A percentile compares a stretch with the other conserved stretches of the same genome.
phyloP scores from a whole-genome alignment of 2,888 invertebrate genomes.

The Meta bourneti region DNA sequence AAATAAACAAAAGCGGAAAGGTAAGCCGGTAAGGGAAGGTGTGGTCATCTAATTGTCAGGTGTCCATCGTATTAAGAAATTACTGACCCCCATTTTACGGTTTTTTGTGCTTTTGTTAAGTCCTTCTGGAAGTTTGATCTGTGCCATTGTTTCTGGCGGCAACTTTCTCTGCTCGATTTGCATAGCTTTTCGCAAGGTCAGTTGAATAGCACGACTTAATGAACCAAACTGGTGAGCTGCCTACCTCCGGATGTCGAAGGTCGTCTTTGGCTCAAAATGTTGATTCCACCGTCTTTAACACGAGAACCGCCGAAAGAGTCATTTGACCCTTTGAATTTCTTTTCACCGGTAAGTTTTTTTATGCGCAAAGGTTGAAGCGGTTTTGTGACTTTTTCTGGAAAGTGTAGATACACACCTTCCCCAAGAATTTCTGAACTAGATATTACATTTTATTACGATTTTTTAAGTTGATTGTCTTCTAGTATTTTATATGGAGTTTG shows the following conservation, averaged over 20 bases:
- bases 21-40: conserved; percentile 2
- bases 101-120: conserved; percentile 22
- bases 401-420: no score
- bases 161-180: conserved; percentile 33
- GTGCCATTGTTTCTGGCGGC: conserved; percentile 24
- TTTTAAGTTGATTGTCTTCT: no score
- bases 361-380: no score
- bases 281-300: no score
- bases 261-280: neutral
- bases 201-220: no score
- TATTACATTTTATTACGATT: no score
- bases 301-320: no score
- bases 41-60: conserved; percentile 33
- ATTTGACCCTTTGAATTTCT: neutral
- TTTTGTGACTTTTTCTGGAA: no score
- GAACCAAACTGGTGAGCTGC: no score
- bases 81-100: conserved; percentile 33
- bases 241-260: no score
- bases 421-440: no score
- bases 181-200: conserved; percentile 43
- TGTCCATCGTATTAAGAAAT: conserved; percentile 30
- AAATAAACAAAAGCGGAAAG: neutral
- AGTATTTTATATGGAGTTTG: no score
- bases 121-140: conserved; percentile 17
- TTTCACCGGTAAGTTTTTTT: neutral